Evolutionary conservation across 2,888 invertebrate species (phyloP).

Genomic region (Trachelus tabidus): DNA sequence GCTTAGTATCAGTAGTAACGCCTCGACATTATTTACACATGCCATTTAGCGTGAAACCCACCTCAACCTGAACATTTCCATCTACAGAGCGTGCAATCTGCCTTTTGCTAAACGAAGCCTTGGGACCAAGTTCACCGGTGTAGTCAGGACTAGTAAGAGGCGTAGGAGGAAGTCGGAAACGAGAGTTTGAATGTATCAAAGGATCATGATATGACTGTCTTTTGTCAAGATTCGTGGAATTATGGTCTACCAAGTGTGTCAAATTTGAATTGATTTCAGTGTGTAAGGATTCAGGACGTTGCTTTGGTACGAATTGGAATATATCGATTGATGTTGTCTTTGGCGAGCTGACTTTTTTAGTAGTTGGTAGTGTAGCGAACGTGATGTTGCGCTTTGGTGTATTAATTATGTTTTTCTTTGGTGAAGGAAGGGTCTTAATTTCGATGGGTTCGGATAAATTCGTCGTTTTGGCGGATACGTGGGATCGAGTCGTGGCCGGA

Average conservation of each 20-base stretch:
- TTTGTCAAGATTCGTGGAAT: constrained; percentile 30
- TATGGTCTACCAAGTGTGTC: not conserved
- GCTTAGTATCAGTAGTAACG: not conserved
- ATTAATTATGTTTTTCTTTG: constrained; percentile 37
- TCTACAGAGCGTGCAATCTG: constrained; percentile 65
- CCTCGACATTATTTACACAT: constrained; percentile 30
- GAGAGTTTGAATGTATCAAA: constrained; percentile 34
- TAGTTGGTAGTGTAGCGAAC: constrained; percentile 49
- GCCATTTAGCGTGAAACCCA: constrained; percentile 51
- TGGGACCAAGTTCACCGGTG: constrained; percentile 41
- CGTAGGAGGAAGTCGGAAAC: constrained; percentile 59
- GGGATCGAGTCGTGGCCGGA: constrained; percentile 25
- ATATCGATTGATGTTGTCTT: constrained; percentile 27
- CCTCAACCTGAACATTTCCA: constrained; percentile 58
- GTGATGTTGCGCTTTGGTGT: constrained; percentile 53
- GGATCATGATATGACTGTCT: constrained; percentile 25
- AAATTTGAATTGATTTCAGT: constrained; percentile 17
- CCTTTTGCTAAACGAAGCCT: constrained; percentile 53
- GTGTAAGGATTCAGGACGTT: constrained; percentile 34
- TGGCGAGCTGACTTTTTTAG: constrained; percentile 16
- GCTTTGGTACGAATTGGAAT: constrained; percentile 27
- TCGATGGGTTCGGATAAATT: constrained; percentile 42
- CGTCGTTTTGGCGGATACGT: constrained; percentile 24
- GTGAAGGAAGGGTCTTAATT: constrained; percentile 45
- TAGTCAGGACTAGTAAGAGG: constrained; percentile 56